Evolutionary conservation across 2,797 vertebrate species (phyloP), one percentile per base, ranked within the genome.

Genomic region (Acipenser transmontanus): DNA sequence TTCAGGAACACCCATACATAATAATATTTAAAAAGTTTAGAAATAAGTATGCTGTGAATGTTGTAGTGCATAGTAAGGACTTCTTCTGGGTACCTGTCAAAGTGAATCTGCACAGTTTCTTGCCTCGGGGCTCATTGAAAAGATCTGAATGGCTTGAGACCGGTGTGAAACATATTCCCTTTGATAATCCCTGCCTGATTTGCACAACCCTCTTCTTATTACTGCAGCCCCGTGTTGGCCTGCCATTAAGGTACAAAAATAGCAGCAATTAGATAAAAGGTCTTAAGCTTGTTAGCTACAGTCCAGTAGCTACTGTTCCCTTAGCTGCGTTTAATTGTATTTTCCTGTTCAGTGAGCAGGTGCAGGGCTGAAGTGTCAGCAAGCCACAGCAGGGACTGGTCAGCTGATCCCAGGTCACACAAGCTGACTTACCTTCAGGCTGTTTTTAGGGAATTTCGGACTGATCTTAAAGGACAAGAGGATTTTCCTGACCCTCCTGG

Each of bases 251-350:
- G 70, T 67, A 57, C 72, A 71, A 67, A 80, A 89, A 87, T 83
- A 87, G 88, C 88, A 85, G 83, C 84, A 89, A 85, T 87, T 87
- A 88, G 80, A 82, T 83, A 80, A 83, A 80, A 82, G 82, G 76
- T 73, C 73, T 84, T 88, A 80, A 83, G 82, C 81, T 85, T 84
- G 78, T 89, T 84, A 76, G 59, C 77, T 73, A 56, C 71, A 77
- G 80, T 77, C 0, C 69, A 83, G 81, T 84, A 79, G 76, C 76
- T 81, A 78, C 84, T 68, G 79, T 50, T 66, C 78, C 78, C 80
- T 89, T 88, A 88, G 87, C 88, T 85, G 83, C 89, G 88, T 86
- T 89, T 91, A 91, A 94, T 91, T 91, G 87, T 92, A 82, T 92
- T 93, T 89, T 89, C 80, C 83, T 87, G 87, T 85, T 88, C 86